Conservation (phyloP, 2,888 invertebrate species). For the Stramonita haemastoma region DNA sequence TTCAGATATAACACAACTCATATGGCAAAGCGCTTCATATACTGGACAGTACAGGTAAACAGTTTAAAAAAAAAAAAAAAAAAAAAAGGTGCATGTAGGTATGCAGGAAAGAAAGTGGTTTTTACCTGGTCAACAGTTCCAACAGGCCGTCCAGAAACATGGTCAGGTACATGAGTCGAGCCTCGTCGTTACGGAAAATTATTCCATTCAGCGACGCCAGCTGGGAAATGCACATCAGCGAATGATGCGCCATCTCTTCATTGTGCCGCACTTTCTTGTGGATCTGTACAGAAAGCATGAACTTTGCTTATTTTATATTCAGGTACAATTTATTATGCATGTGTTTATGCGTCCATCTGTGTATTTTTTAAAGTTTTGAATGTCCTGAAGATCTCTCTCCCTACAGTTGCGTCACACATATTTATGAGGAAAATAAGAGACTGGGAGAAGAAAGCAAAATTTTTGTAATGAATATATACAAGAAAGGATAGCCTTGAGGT, state of each 20-base stretch:
- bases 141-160: conserved; percentile 83
- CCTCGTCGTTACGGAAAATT: conserved; percentile 80
- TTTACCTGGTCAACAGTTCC: conserved; percentile 81
- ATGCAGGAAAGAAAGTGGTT: too few species aligned
- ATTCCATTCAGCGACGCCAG: conserved; percentile 85
- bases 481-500: too few species aligned
- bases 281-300: conserved; percentile 65
- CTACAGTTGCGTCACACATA: background rate
- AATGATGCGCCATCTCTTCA: conserved; percentile 86
- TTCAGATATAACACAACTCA: too few species aligned
- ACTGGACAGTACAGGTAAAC: too few species aligned
- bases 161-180: conserved; percentile 81
- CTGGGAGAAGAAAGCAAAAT: too few species aligned
- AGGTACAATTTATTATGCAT: background rate
- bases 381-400: background rate
- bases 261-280: conserved; percentile 89
- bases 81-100: too few species aligned
- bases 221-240: conserved; percentile 89
- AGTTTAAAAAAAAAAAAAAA: too few species aligned
- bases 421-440: too few species aligned
- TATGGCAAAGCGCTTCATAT: too few species aligned
- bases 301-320: too few species aligned
- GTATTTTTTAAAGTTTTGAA: too few species aligned
- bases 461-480: too few species aligned
- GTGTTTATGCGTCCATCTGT: background rate